Evolutionary conservation across 2,797 vertebrate species (phyloP), one percentile per base, ranked within the genome.

Genomic region (Huso huso): DNA sequence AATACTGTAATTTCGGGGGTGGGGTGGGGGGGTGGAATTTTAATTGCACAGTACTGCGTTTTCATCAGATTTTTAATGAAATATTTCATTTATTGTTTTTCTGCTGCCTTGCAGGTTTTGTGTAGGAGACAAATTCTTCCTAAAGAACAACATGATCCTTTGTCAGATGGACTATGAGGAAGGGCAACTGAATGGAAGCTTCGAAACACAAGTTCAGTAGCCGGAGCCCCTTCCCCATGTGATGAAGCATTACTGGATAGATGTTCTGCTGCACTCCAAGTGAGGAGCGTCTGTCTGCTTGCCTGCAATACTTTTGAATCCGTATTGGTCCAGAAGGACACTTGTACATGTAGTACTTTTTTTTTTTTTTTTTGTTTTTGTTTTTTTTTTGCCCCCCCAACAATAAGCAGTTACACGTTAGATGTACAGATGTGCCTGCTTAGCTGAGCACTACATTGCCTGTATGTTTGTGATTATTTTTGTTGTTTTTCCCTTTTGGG

Each of bases 111-210:
- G 74, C 88, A 99, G 96, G 85, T 99, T 99, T 90, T 99, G 96
- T 1, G 96, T 99, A 76, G 95, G 96, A 68, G 96, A 99, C 90
- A 98, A 98, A 88, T 99, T 99, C 92, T 98, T 99, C 92, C 93
- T 99, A 83, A 99, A 99, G 90, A 99, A 99, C 93, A 99, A 98
- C 90, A 99, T 99, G 96, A 99, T 99, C 92, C 92, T 99, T 88
- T 99, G 97, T 92, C 95, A 98, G 95, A 95, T 97, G 95, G 96
- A 98, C 95, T 99, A 98, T 93, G 97, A 99, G 91, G 96, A 99
- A 82, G 96, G 96, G 71, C 95, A 98, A 84, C 94, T 99, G 86
- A 99, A 99, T 0, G 97, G 96, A 76, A 97, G 96, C 89, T 99
- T 99, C 76, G 95, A 98, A 83, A 92, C 96, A 68, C 96, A 97